Base-by-base conservation (phyloP, 2,797 vertebrate genomes). In the Vespertilio murinus region DNA sequence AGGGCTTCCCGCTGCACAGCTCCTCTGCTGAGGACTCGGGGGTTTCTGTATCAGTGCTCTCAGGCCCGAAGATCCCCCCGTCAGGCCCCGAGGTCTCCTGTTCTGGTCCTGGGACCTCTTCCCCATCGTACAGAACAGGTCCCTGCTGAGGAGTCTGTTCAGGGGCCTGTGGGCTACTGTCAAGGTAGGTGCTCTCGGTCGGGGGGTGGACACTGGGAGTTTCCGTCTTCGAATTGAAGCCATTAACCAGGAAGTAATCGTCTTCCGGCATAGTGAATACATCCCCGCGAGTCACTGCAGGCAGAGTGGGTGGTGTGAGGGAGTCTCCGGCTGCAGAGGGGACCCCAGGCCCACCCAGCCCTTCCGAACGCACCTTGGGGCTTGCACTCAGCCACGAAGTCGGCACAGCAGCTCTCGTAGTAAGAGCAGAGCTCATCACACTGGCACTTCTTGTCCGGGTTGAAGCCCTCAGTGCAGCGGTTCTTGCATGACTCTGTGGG, bases 341-440 rank as follows among this genome's bases (percentile, higher is more conserved):
- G 17, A 69, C 49, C 88, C 94, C 80, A 85, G 54, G 22, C 71
- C 69, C 61, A 28, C 73, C 81, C 81, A 42, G 49, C 49, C 10
- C 2, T 25, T 95, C 84, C 23, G 40, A 54, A 93, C 14, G 97
- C 98, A 99, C 99, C 98, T 97, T 96, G 98, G 95, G 97, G 97
- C 79, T 98, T 98, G 97, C 99, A 99, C 88, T 94, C 93, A 0
- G 82, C 92, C 78, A 98, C 73, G 47, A 98, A 99, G 97, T 99
- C 99, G 0, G 49, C 90, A 90, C 99, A 99, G 98, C 99, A 99
- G 98, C 99, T 99, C 97, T 98, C 97, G 98, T 99, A 99, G 97
- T 99, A 99, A 61, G 98, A 52, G 90, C 99, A 99, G 97, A 99
- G 98, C 12, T 98, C 98, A 54, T 99, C 99, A 28, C 99, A 99